Evolutionary conservation across 2,888 invertebrate species (phyloP).

Genomic region (Pharmacophagus antenor): DNA sequence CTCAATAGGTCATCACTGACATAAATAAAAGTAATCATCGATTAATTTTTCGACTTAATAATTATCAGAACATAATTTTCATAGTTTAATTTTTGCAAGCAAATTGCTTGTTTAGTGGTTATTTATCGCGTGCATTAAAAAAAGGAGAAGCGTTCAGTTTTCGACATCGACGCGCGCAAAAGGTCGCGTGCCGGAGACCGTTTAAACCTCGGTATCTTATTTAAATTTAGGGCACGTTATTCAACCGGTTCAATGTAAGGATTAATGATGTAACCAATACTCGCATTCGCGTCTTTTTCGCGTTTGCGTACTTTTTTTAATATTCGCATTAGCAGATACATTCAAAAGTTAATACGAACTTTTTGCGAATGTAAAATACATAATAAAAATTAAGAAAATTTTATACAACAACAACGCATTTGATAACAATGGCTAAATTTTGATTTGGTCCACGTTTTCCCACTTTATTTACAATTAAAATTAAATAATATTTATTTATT

Average conservation of each 20-base stretch:
- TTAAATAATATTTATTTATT: no score
- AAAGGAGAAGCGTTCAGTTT: conserved; percentile 21
- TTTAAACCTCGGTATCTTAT: conserved; percentile 21
- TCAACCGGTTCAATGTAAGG: conserved; percentile 20
- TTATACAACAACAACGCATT: no score
- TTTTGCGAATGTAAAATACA: no score
- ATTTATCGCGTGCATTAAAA: conserved; percentile 20
- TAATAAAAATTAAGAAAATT: no score
- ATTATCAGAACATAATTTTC: neutral
- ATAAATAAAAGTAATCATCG: conserved; percentile 8
- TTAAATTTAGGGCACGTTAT: conserved; percentile 26
- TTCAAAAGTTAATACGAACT: no score
- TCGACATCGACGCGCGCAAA: conserved; percentile 19
- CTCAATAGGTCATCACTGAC: conserved; percentile 13
- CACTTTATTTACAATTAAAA: no score
- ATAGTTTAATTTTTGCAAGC: conserved; percentile 7
- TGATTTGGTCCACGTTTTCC: no score
- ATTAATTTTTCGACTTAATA: neutral
- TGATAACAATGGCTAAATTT: no score
- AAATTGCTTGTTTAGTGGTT: conserved; percentile 18
- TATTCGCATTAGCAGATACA: no score
- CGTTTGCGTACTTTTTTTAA: no score
- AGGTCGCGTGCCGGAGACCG: conserved; percentile 24
- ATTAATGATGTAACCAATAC: no score
- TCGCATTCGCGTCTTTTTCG: no score